Base-by-base conservation (phyloP, 1,140 invertebrate species). In the Drosophila nikananu region DNA sequence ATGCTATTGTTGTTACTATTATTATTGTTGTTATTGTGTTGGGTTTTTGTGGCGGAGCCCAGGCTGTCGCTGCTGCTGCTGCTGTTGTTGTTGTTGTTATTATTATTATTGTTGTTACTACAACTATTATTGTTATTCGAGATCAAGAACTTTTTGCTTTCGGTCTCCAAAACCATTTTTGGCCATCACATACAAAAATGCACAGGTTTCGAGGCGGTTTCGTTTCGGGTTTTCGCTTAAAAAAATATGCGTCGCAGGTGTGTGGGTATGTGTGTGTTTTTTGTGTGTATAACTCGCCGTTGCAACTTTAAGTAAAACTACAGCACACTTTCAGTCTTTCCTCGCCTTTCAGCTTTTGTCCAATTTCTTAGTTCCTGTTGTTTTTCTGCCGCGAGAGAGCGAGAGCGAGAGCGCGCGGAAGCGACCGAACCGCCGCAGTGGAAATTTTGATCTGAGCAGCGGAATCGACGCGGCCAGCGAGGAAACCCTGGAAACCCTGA, bases 381-480 rank as follows among this genome's bases (percentile, higher is more conserved):
- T 21, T 39, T 58, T 39, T 12, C n/a, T 44, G 32, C 61, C 55
- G 48, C 37, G 42, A 46, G 37, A 12, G 42, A 52, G 70, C 23
- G 39, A 44, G 71, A 49, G 61, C 41, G 71, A 62, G 42, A 55
- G 41, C 41, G 49, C 58, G 59, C 44, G 58, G 32, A 44, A 39
- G 64, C 57, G 70, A 55, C 66, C 63, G 60, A 19, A 61, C 66
- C 82, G 87, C 82, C 91, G 87, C 91, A 86, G 83, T 89, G 91
- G 86, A 90, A 91, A 91, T 91, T 92, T 92, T 89, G 72, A 92
- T 91, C 83, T 92, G 91, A 92, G 91, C 83, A 70, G 71, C 66
- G 73, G 70, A 71, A 78, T 83, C 66, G 78, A 89, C 62, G 74
- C 68, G 55, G 63, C 73, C 77, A 84, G 81, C 86, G 81, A 90